phyloP scores from a whole-genome alignment of 2,113 vertebrate species.

The Vireo altiloquus region DNA sequence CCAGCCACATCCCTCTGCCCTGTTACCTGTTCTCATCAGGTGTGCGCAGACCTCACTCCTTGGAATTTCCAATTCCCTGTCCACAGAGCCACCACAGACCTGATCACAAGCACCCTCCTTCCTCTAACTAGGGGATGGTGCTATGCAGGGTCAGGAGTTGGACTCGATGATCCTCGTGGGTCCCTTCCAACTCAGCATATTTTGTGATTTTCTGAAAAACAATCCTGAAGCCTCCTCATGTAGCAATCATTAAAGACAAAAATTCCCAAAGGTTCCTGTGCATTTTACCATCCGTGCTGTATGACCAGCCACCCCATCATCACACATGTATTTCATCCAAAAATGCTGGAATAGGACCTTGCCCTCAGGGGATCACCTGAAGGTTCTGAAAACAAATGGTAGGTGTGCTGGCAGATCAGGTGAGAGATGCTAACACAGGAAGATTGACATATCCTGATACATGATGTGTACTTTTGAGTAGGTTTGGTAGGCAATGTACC shows the following conservation, averaged over 20 bases:
- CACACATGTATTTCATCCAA: background rate
- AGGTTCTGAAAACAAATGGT: background rate
- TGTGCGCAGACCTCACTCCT: background rate
- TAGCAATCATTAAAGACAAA: background rate
- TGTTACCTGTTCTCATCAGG: background rate
- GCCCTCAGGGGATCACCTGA: background rate
- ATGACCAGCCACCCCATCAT: background rate
- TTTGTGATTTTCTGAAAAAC: background rate
- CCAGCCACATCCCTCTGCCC: background rate
- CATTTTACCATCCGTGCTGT: background rate
- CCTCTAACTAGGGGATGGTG: background rate
- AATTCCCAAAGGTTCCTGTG: background rate
- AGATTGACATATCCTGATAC: background rate
- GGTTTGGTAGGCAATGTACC: background rate
- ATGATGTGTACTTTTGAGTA: background rate
- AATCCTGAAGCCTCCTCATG: background rate
- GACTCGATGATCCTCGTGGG: background rate
- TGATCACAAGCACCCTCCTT: background rate
- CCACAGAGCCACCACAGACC: background rate
- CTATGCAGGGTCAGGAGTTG: background rate
- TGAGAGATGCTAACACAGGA: background rate
- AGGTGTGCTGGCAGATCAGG: background rate
- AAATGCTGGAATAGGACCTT: background rate
- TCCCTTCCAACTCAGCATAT: background rate
- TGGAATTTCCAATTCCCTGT: background rate